A percentile compares a stretch with the other conserved stretches of the same genome.
These are phyloP conservation scores for Alauda arvensis DNA, from an alignment of 2,797 vertebrate genomes.

Conservation along the genomic window DNA sequence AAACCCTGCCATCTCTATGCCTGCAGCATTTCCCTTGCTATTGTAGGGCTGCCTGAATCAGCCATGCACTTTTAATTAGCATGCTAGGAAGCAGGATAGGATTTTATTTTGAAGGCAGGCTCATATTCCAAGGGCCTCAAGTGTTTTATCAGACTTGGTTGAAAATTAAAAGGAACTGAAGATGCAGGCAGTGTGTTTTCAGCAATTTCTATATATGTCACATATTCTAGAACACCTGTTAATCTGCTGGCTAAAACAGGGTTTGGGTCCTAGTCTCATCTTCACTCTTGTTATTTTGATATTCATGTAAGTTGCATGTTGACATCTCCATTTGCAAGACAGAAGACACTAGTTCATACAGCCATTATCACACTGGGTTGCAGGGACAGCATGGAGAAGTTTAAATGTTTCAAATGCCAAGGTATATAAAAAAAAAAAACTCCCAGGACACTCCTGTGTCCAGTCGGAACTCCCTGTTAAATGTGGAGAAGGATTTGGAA, in stretches of 20 bases:
- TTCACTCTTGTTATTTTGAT: neutral
- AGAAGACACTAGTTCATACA: neutral
- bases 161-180: neutral
- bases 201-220: neutral
- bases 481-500: neutral
- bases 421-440: neutral
- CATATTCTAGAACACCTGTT: neutral
- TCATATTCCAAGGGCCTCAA: neutral
- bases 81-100: neutral
- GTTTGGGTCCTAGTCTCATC: neutral
- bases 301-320: neutral
- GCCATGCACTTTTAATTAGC: conserved; percentile 33
- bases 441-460: neutral
- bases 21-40: conserved; percentile 1
- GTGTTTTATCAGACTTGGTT: neutral
- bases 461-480: neutral
- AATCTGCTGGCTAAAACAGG: neutral
- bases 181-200: neutral
- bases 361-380: neutral
- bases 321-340: neutral
- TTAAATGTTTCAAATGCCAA: neutral
- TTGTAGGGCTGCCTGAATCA: conserved; percentile 15
- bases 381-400: neutral
- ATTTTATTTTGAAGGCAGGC: conserved; percentile 27
- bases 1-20: neutral